These are phyloP conservation scores for Halichoeres trimaculatus DNA, from an alignment of 2,113 vertebrate genomes.

Conservation along the genomic window DNA sequence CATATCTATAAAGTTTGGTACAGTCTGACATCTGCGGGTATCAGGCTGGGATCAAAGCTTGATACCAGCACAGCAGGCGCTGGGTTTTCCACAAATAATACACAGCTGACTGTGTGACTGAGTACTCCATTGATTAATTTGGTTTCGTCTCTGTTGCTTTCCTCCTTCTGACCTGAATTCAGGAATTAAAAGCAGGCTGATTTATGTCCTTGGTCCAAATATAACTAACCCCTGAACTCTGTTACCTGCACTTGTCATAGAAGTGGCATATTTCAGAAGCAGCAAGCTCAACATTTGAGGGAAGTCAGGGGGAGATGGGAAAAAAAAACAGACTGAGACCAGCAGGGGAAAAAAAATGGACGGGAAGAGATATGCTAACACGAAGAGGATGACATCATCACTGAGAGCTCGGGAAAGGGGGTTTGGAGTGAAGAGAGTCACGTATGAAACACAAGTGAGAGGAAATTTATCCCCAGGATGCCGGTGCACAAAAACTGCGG, in stretches of 20 bases:
- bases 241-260: constrained; percentile 66
- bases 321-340: constrained; percentile 32
- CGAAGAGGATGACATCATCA: constrained; percentile 69
- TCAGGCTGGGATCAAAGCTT: constrained; percentile 50
- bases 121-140: constrained; percentile 49
- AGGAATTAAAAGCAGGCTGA: constrained; percentile 68
- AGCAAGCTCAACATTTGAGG: constrained; percentile 50
- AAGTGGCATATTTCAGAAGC: constrained; percentile 62
- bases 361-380: constrained; percentile 64
- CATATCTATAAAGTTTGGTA: constrained; percentile 24
- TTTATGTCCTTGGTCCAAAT: constrained; percentile 69
- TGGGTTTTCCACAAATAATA: constrained; percentile 56
- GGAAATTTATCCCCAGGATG: constrained; percentile 51
- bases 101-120: constrained; percentile 53
- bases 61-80: constrained; percentile 50
- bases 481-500: constrained; percentile 38
- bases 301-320: constrained; percentile 48
- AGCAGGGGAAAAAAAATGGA: not conserved
- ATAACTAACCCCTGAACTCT: constrained; percentile 63
- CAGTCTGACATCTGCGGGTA: constrained; percentile 55
- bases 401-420: constrained; percentile 53
- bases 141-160: constrained; percentile 53
- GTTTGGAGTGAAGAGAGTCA: constrained; percentile 45
- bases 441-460: constrained; percentile 47
- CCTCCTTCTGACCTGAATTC: constrained; percentile 72